Evolutionary conservation across 2,888 invertebrate genomes (phyloP).

Genomic region (Pegoplata infirma): DNA sequence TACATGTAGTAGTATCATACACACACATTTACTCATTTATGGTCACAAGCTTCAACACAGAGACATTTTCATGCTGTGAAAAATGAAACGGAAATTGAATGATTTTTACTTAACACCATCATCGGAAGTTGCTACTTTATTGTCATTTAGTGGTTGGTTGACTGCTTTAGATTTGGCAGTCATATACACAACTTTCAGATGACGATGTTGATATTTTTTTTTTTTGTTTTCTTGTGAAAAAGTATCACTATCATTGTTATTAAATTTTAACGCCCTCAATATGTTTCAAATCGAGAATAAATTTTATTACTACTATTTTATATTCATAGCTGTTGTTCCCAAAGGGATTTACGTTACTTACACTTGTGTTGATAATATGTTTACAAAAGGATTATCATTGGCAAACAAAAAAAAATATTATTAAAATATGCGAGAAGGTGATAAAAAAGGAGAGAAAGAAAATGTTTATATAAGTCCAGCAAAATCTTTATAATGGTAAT

Average conservation of each 20-base stretch:
- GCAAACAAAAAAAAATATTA: not conserved
- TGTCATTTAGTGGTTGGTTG: conserved; percentile 75
- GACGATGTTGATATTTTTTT: conserved; percentile 16
- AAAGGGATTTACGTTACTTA: conserved; percentile 28
- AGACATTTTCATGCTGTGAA: conserved; percentile 64
- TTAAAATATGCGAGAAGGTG: too few species aligned
- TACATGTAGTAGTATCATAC: conserved; percentile 11
- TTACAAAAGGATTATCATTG: conserved; percentile 27
- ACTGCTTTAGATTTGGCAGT: conserved; percentile 25
- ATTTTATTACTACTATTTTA: conserved; percentile 55
- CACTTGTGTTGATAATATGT: conserved; percentile 37
- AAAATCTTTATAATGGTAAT: too few species aligned
- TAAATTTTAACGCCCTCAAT: conserved; percentile 63
- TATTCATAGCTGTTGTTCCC: conserved; percentile 30
- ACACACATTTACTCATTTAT: not conserved
- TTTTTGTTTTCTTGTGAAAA: conserved; percentile 30
- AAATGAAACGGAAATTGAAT: conserved; percentile 74
- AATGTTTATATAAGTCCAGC: not conserved
- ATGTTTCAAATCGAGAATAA: conserved; percentile 63
- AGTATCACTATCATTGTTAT: conserved; percentile 53
- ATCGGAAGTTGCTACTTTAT: conserved; percentile 76
- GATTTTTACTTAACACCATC: conserved; percentile 76
- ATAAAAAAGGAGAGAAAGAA: not conserved
- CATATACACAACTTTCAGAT: conserved; percentile 3
- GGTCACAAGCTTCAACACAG: conserved; percentile 14